Base-by-base conservation (phyloP, 2,113 vertebrate species). In the Nesogale talazaci region DNA sequence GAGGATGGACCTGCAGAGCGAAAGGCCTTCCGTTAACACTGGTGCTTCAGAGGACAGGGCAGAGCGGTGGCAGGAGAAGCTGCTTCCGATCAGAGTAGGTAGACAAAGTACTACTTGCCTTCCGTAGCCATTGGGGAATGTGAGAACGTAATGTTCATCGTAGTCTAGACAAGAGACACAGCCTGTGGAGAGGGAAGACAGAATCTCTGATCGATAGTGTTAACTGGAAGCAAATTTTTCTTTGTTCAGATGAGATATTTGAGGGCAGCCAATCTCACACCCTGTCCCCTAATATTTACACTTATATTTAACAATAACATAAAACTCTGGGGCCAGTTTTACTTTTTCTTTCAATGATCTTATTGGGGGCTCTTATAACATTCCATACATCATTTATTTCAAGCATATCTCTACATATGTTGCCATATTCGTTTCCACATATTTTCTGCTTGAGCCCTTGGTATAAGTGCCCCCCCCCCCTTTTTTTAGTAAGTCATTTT, bases 101-200 rank as follows among this genome's bases (percentile, higher is more conserved):
- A 1, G 61, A 74, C 16, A 40, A n/a, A 69, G 36, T 25, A 97
- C 84, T 93, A 97, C 98, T 98, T 98, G 98, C 99, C 99, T 99
- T 97, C 99, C 99, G 2, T 99, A 99, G 91, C 99, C 99, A 79
- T 99, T 99, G 59, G 99, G 99, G 96, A 99, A 99, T 40, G 98
- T 99, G 97, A 99, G 98, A 96, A 99, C 99, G 96, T 99, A 99
- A 97, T 99, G 99, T 86, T 99, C 99, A 75, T 99, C 99, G 4
- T 99, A 97, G 93, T 99, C 99, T 61, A 99, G 98, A 98, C 99
- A 99, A 0, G 99, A 99, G 84, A 99, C 99, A 79, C 99, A 99
- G 9, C 99, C 99, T 99, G 84, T 1, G 92, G 70, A 95, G 38
- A 85, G 42, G 97, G 92, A 80, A 0, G 61, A 34, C 9, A 81